A percentile compares a stretch with the other conserved stretches of the same genome.
Evolutionary conservation across 2,113 vertebrate species (phyloP).

Genomic region (Entomyzon cyanotis): DNA sequence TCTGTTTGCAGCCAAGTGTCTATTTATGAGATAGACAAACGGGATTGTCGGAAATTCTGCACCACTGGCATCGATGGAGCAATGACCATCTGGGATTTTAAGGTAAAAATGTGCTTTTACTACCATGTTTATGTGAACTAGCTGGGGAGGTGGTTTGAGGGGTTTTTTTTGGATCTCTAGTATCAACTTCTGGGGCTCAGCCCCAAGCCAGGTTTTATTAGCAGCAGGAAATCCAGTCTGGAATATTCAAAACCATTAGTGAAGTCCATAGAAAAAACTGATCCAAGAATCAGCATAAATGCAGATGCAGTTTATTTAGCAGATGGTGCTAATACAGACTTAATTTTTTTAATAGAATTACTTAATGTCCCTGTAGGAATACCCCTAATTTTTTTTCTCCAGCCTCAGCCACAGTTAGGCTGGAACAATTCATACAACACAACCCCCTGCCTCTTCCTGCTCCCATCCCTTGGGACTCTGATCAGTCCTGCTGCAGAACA

Average conservation of each 20-base stretch:
- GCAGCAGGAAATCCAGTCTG: background rate
- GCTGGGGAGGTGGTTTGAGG: background rate
- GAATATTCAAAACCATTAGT: background rate
- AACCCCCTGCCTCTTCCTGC: background rate
- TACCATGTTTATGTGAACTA: background rate
- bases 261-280: background rate
- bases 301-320: background rate
- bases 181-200: background rate
- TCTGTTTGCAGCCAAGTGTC: slow-evolving; percentile 90
- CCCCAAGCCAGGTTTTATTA: background rate
- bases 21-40: slow-evolving; percentile 98
- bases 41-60: slow-evolving; percentile 98
- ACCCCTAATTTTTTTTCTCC: background rate
- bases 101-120: slow-evolving; percentile 75
- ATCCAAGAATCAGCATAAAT: background rate
- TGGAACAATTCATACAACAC: background rate
- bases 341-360: background rate
- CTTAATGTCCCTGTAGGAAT: background rate
- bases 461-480: background rate
- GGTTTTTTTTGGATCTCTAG: background rate
- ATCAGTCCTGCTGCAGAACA: background rate
- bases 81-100: slow-evolving; percentile 99
- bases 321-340: background rate
- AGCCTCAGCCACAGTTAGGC: background rate
- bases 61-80: slow-evolving; percentile 99